Conservation (phyloP, 1,140 invertebrate genomes). For the Pseudachorutes palmiensis region DNA sequence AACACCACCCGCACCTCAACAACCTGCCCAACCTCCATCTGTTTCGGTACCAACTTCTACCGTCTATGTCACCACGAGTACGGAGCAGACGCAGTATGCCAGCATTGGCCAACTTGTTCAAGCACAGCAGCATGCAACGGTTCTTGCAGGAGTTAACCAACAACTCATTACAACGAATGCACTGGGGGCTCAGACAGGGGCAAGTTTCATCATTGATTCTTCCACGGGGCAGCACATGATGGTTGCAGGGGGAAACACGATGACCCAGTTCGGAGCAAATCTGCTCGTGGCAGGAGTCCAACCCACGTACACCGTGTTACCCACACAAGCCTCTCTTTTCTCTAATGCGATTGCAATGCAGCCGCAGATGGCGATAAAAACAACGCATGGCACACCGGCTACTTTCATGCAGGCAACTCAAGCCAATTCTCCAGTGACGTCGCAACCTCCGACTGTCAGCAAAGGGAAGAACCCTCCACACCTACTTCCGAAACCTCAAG, state of each 20-base stretch:
- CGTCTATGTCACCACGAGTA: not conserved
- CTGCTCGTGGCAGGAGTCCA: constrained; percentile 29
- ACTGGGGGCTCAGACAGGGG: not conserved
- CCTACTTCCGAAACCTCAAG: constrained; percentile 32
- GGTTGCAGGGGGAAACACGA: constrained; percentile 1
- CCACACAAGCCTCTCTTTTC: constrained; percentile 25
- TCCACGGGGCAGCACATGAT: constrained; percentile 7
- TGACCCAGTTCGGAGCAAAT: constrained; percentile 29
- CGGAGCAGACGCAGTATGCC: constrained; percentile 24
- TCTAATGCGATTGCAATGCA: constrained; percentile 33
- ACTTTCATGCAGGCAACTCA: constrained; percentile 9
- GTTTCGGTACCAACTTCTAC: not conserved
- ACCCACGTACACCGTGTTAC: constrained; percentile 30
- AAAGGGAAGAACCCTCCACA: constrained; percentile 32
- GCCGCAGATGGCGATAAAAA: constrained; percentile 34
- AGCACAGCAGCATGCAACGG: constrained; percentile 16
- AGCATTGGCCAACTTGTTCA: constrained; percentile 29
- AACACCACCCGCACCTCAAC: not conserved
- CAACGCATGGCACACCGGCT: constrained; percentile 23
- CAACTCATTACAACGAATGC: constrained; percentile 10
- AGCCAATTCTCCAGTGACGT: not conserved
- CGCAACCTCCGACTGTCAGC: not conserved
- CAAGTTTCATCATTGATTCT: constrained; percentile 15
- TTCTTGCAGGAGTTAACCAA: not conserved
- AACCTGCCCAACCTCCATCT: not conserved